phyloP scores from a whole-genome alignment of 2,888 invertebrate species.

The Drosophila macrospina region DNA sequence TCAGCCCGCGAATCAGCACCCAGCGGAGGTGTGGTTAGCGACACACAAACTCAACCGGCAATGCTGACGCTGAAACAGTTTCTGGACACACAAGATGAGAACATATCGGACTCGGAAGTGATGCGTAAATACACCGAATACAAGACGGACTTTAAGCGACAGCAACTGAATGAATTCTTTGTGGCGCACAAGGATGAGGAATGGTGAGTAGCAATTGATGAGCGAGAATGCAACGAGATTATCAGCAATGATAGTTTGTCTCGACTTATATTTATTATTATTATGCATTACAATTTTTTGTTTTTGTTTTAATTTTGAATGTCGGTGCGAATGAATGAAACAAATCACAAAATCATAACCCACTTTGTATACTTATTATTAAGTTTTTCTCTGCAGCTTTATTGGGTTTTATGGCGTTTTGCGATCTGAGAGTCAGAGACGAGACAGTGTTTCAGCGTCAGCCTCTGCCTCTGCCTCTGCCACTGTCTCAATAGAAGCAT shows the following conservation, averaged over 20 bases:
- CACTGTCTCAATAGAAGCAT: conserved; percentile 39
- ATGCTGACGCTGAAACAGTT: conserved; percentile 99
- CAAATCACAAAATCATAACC: conserved; percentile 57
- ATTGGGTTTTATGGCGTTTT: conserved; percentile 79
- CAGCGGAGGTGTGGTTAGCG: conserved; percentile 45
- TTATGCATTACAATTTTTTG: conserved; percentile 8
- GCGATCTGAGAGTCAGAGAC: conserved; percentile 54
- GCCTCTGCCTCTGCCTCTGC: conserved; percentile 30
- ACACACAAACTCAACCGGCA: conserved; percentile 92
- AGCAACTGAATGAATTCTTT: conserved; percentile 99
- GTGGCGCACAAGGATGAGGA: conserved; percentile 99
- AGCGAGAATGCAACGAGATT: conserved; percentile 1
- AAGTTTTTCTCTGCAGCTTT: conserved; percentile 84
- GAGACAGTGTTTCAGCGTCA: conserved; percentile 34
- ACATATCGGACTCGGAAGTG: conserved; percentile 98
- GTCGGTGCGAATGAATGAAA: conserved; percentile 31
- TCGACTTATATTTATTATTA: conserved; percentile 1
- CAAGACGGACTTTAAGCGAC: conserved; percentile 97
- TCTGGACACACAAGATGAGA: conserved; percentile 97
- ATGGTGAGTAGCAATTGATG: conserved; percentile 91
- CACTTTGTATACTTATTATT: conserved; percentile 75
- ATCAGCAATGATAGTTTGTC: background rate
- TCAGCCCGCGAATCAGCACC: conserved; percentile 66
- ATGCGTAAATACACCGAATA: conserved; percentile 99
- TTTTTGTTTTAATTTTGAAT: conserved; percentile 33